A percentile compares a stretch with the other conserved stretches of the same genome.
Conservation (phyloP, 2,888 invertebrate genomes). For the Troglohyphantes excavatus region DNA sequence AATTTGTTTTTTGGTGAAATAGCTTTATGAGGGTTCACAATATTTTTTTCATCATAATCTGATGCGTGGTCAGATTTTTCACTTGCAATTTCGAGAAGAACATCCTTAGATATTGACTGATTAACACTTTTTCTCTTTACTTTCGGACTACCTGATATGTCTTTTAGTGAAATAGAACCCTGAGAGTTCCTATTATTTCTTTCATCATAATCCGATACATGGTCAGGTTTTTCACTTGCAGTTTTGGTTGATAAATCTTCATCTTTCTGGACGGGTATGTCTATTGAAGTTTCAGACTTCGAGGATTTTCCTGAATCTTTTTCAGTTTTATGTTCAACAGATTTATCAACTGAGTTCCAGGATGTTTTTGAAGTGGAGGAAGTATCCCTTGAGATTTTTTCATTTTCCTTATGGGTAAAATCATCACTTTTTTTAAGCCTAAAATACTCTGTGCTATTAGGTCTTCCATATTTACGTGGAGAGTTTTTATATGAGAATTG, state of each 20-base stretch:
- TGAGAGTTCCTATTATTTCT: too few relatives aligned
- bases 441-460: neutral
- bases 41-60: too few relatives aligned
- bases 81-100: too few relatives aligned
- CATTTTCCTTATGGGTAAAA: neutral
- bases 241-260: neutral
- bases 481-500: neutral
- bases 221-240: too few relatives aligned
- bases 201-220: too few relatives aligned
- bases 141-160: too few relatives aligned
- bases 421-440: neutral
- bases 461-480: neutral
- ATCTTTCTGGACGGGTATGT: neutral
- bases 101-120: too few relatives aligned
- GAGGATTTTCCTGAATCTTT: neutral
- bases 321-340: neutral
- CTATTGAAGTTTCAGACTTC: neutral
- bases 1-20: too few relatives aligned
- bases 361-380: neutral
- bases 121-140: too few relatives aligned
- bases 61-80: too few relatives aligned
- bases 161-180: too few relatives aligned
- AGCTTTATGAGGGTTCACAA: too few relatives aligned
- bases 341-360: neutral
- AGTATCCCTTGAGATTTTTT: neutral